phyloP scores from a whole-genome alignment of 2,113 vertebrate genomes.

The Chrysochloris asiatica region DNA sequence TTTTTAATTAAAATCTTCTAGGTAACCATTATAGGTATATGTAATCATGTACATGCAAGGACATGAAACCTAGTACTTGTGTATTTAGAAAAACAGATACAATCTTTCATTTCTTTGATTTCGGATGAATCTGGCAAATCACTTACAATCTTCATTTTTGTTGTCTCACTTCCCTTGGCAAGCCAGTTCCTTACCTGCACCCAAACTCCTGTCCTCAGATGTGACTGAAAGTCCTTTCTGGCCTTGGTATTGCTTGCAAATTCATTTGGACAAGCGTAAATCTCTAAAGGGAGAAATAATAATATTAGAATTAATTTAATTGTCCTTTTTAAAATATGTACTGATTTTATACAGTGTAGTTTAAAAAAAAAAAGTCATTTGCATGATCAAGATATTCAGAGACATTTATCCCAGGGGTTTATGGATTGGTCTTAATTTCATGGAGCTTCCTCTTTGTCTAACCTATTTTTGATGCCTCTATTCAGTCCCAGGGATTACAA shows the following conservation, averaged over 20 bases:
- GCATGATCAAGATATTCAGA: neutral
- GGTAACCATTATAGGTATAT: neutral
- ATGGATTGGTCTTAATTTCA: neutral
- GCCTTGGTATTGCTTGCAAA: neutral
- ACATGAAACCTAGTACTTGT: neutral
- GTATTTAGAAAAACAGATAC: neutral
- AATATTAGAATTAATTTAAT: slow-evolving; percentile 6
- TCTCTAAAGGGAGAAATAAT: slow-evolving; percentile 14
- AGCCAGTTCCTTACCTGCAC: neutral
- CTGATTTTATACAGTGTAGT: neutral
- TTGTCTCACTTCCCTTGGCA: neutral
- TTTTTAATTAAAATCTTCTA: neutral
- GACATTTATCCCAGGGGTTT: neutral
- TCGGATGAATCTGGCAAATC: neutral
- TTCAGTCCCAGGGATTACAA: neutral
- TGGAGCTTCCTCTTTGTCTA: neutral
- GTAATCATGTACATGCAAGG: neutral
- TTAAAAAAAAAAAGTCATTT: slow-evolving; percentile 31
- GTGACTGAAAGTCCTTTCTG: neutral
- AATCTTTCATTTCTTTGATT: neutral
- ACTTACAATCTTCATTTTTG: slow-evolving; percentile 2
- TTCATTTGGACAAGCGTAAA: neutral
- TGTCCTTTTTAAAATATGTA: neutral
- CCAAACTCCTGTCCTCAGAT: neutral
- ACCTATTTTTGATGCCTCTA: slow-evolving; percentile 27